Evolutionary conservation across 2,888 invertebrate species (phyloP), one percentile per base, ranked within the genome.

Genomic region (Oscheius sp.): DNA sequence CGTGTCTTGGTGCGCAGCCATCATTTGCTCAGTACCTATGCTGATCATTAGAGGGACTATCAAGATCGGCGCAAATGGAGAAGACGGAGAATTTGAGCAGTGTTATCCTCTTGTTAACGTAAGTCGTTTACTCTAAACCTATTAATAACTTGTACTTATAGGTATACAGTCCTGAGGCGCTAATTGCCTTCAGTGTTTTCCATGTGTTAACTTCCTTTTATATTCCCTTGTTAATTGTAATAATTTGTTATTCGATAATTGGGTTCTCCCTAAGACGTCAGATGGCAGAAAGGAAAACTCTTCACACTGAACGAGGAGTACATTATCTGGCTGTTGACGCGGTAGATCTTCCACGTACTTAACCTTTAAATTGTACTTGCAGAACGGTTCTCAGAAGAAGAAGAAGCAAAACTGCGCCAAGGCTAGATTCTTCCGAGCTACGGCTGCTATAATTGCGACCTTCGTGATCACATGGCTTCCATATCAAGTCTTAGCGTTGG

Each of bases 401-500:
- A 61, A 61, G 37, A 71, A 72, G n/a, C 72, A 72, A 3, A 71
- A 64, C 0, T 70, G 70, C 20, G 81, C 81, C 1, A 81, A 82
- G 55, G 70, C 74, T 1, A 69, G 83, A 45, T 83, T 83, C 46
- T 73, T 83, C 15, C 39, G 74, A 6, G 82, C 80, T n/a, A 79
- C 82, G 3, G 69, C 80, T 1, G 80, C 80, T 23, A 83, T 83
- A 42, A 81, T 83, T 20, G 75, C 73, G 67, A 81, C 82, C 6
- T 83, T 81, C 64, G 66, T 82, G 6, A 76, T 82, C 64, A 80
- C 81, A 2, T 83, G 83, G 83, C 76, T 83, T 12, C 83, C 83
- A 12, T 83, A 83, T 71, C 79, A 79, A 68, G 74, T 82, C 37
- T 70, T 83, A 58, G 81, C 82, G 15, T 70, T 83, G n/a, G 75